Conservation (phyloP, 2,113 vertebrate genomes). For the Neotoma lepida region DNA sequence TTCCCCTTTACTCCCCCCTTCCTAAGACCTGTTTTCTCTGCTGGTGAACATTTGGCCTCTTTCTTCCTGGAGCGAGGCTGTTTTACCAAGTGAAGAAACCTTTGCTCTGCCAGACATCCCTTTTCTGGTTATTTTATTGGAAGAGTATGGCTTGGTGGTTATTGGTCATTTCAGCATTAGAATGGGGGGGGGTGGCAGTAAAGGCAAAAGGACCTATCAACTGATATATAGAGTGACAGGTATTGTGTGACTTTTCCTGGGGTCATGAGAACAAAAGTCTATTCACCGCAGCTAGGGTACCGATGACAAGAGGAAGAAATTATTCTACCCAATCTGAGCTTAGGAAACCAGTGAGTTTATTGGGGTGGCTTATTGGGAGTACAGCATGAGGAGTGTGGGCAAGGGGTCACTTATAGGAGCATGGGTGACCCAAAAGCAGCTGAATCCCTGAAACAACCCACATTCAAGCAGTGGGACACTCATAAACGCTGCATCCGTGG, state of each 20-base stretch:
- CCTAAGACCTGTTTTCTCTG: not conserved
- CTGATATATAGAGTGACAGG: not conserved
- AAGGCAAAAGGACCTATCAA: not conserved
- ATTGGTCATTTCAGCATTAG: not conserved
- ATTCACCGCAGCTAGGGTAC: not conserved
- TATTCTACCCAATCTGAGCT: not conserved
- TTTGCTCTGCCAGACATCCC: not conserved
- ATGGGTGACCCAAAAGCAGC: not conserved
- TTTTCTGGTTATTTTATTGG: not conserved
- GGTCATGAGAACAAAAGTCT: not conserved
- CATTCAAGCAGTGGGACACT: not conserved
- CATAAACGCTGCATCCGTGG: too few relatives aligned
- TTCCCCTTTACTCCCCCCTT: not conserved
- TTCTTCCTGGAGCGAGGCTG: not conserved
- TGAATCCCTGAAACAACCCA: not conserved
- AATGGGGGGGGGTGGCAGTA: rapidly evolving
- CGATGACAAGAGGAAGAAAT: not conserved
- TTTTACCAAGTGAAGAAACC: not conserved
- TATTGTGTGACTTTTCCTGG: not conserved
- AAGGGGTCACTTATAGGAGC: not conserved
- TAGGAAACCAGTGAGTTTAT: not conserved
- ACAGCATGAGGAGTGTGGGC: not conserved
- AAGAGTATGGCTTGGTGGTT: not conserved
- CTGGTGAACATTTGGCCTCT: not conserved
- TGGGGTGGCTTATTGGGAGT: not conserved